phyloP scores from a whole-genome alignment of 2,888 invertebrate species.

The Melanargia galathea region DNA sequence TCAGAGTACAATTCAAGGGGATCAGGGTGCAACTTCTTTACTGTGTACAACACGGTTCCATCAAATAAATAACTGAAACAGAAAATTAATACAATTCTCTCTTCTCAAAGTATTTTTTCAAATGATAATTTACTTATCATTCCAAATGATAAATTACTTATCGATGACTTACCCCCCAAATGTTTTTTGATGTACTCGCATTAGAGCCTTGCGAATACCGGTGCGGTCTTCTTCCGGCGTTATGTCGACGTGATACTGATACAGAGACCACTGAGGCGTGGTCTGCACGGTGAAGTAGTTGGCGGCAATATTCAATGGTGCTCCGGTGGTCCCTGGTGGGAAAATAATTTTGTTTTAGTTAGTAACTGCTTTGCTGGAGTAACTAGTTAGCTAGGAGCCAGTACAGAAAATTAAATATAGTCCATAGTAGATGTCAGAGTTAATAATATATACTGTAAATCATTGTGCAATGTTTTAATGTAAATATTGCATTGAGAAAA shows the following conservation, averaged over 20 bases:
- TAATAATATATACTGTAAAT: no score
- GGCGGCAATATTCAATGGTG: slow-evolving; percentile 73
- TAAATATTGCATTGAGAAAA: no score
- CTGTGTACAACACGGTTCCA: slow-evolving; percentile 86
- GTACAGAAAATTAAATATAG: no score
- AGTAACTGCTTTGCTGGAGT: no score
- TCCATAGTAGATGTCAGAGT: no score
- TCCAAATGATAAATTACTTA: not conserved
- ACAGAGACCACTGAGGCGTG: slow-evolving; percentile 86
- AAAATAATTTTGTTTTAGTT: not conserved
- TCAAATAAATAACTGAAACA: slow-evolving; percentile 87
- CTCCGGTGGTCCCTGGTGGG: slow-evolving; percentile 58
- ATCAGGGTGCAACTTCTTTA: slow-evolving; percentile 80
- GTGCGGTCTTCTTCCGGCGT: slow-evolving; percentile 87
- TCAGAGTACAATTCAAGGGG: slow-evolving; percentile 83
- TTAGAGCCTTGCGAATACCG: slow-evolving; percentile 80
- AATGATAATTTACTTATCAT: not conserved
- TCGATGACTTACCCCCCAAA: slow-evolving; percentile 79
- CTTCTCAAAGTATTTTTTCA: not conserved
- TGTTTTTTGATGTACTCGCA: slow-evolving; percentile 78
- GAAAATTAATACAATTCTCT: not conserved
- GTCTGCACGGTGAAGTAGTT: slow-evolving; percentile 88
- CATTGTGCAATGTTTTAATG: no score
- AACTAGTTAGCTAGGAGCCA: no score
- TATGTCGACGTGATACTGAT: slow-evolving; percentile 89